Evolutionary conservation across 2,113 vertebrate species (phyloP).

Genomic region (Heliornis fulica): DNA sequence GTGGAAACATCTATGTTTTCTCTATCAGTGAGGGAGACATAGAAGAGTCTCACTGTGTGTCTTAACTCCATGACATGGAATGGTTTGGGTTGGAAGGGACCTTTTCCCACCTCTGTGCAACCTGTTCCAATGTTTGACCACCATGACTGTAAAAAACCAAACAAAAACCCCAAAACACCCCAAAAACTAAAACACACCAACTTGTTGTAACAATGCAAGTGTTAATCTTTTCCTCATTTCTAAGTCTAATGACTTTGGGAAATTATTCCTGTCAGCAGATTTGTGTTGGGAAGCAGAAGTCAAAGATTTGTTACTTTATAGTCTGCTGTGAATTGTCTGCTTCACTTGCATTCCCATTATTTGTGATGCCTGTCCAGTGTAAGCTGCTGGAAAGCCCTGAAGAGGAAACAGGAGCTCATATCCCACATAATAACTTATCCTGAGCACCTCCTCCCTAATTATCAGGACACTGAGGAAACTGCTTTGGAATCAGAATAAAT

Average conservation of each 20-base stretch:
- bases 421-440: background rate
- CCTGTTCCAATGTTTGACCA: background rate
- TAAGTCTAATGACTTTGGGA: background rate
- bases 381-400: background rate
- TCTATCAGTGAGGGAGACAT: background rate
- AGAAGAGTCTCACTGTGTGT: background rate
- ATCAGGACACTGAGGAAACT: background rate
- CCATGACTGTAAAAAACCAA: background rate
- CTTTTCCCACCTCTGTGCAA: background rate
- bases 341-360: background rate
- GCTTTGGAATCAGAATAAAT: background rate
- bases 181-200: too few relatives aligned
- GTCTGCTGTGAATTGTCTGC: background rate
- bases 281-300: background rate
- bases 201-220: background rate
- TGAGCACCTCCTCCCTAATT: background rate
- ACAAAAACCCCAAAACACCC: too few relatives aligned
- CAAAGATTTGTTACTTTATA: fast-evolving
- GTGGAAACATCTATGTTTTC: background rate
- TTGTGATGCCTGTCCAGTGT: background rate
- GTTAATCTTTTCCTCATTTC: background rate
- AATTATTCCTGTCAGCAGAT: background rate
- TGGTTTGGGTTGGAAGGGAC: background rate
- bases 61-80: background rate
- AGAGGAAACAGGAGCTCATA: background rate